phyloP scores from a whole-genome alignment of 2,888 invertebrate genomes.

The Imbricaverruca yamaguchii region DNA sequence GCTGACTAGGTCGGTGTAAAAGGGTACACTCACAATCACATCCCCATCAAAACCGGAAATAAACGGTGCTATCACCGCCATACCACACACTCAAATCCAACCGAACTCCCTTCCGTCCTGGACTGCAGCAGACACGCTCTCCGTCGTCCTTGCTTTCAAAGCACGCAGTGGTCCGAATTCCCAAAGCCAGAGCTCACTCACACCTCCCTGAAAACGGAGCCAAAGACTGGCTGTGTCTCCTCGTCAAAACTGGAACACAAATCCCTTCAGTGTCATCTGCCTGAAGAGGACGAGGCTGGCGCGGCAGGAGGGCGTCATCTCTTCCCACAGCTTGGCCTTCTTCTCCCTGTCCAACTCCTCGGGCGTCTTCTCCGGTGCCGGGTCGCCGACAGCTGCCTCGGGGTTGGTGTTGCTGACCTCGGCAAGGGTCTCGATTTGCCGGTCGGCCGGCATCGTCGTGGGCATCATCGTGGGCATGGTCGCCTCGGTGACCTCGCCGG shows the following conservation, averaged over 20 bases:
- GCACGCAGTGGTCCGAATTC: no score
- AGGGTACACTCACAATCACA: no score
- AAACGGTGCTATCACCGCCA: no score
- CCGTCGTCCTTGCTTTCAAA: no score
- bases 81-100: no score
- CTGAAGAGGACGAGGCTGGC: neutral
- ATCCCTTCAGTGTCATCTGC: neutral
- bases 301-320: slow-evolving; percentile 6
- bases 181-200: no score
- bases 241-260: neutral
- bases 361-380: neutral
- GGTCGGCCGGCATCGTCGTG: neutral
- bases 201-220: no score
- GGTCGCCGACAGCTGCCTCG: neutral
- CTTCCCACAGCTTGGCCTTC: neutral
- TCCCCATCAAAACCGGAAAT: no score
- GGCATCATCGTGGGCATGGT: neutral
- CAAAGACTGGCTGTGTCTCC: no score
- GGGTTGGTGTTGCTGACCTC: slow-evolving; percentile 6
- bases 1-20: no score
- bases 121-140: no score
- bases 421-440: neutral
- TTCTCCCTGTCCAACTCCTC: neutral
- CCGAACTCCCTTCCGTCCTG: no score
- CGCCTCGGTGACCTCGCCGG: neutral